phyloP scores from a whole-genome alignment of 1,140 invertebrate species.

The Brachionus rubens region DNA sequence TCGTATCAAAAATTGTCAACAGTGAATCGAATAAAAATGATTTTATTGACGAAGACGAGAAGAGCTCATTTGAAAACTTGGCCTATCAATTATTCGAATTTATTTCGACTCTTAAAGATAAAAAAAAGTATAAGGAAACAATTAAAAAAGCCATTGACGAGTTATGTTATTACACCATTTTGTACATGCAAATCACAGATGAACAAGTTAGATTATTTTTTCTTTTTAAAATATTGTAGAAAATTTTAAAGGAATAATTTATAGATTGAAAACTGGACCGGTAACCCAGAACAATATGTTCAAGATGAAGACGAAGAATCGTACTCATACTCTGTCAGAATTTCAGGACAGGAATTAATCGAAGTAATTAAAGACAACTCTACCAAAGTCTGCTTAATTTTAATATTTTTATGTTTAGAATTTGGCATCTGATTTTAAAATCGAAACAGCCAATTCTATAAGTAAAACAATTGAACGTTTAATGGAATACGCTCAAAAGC shows the following conservation, averaged over 20 bases:
- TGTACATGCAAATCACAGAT: conserved; percentile 75
- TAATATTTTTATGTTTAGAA: background rate
- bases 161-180: conserved; percentile 71
- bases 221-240: background rate
- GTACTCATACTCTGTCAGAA: conserved; percentile 70
- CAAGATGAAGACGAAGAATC: conserved; percentile 74
- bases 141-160: conserved; percentile 69
- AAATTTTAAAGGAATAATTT: background rate
- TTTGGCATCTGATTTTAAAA: conserved; percentile 65
- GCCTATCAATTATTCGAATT: conserved; percentile 76
- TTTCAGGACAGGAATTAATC: conserved; percentile 72
- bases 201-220: conserved; percentile 64
- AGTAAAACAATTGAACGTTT: conserved; percentile 63
- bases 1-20: conserved; percentile 52
- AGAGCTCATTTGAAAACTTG: conserved; percentile 71
- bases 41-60: conserved; percentile 64
- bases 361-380: no score
- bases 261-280: conserved; percentile 67
- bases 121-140: conserved; percentile 65
- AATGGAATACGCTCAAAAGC: conserved; percentile 21
- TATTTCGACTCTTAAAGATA: conserved; percentile 68
- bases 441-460: conserved; percentile 65
- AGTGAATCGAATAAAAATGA: background rate
- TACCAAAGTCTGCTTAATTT: no score
- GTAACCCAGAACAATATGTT: conserved; percentile 72